These are phyloP conservation scores for Dermolepida albohirtum DNA, from an alignment of 2,888 invertebrate species.

Conservation along the genomic window DNA sequence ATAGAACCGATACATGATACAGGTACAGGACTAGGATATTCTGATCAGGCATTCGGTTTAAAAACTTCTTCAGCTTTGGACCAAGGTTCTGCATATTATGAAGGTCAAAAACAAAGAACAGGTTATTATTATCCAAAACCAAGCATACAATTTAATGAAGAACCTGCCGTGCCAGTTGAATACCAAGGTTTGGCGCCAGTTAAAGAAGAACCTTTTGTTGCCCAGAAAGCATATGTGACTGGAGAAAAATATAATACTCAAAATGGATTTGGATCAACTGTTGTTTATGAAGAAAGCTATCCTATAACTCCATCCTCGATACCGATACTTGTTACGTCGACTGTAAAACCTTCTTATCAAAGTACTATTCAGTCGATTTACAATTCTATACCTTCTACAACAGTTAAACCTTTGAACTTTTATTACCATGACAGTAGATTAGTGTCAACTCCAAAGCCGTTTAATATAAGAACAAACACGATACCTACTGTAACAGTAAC, in stretches of 20 bases:
- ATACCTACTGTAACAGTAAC: constrained; percentile 3
- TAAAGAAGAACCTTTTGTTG: constrained; percentile 58
- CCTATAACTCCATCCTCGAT: background rate
- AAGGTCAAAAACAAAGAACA: constrained; percentile 7
- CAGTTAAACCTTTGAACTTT: constrained; percentile 49
- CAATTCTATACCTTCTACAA: constrained; percentile 49
- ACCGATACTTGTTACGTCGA: constrained; percentile 44
- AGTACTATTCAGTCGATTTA: constrained; percentile 19
- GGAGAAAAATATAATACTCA: constrained; percentile 40
- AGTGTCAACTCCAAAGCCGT: constrained; percentile 47
- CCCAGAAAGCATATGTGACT: constrained; percentile 59
- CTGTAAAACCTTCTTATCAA: constrained; percentile 59
- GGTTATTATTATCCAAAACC: constrained; percentile 44
- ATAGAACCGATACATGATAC: too few relatives aligned
- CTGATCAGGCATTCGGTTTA: constrained; percentile 1
- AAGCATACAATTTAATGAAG: constrained; percentile 40
- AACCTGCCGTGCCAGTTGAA: background rate
- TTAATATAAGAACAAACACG: constrained; percentile 9
- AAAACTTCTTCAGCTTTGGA: background rate
- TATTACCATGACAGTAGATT: constrained; percentile 54
- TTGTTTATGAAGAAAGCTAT: constrained; percentile 11
- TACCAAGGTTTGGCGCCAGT: constrained; percentile 54
- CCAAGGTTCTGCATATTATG: background rate
- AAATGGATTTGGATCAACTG: too few relatives aligned
- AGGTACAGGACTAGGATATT: too few relatives aligned